Evolutionary conservation across 2,797 vertebrate genomes (phyloP), one percentile per base, ranked within the genome.

Genomic region (Lophotriccus pileatus): DNA sequence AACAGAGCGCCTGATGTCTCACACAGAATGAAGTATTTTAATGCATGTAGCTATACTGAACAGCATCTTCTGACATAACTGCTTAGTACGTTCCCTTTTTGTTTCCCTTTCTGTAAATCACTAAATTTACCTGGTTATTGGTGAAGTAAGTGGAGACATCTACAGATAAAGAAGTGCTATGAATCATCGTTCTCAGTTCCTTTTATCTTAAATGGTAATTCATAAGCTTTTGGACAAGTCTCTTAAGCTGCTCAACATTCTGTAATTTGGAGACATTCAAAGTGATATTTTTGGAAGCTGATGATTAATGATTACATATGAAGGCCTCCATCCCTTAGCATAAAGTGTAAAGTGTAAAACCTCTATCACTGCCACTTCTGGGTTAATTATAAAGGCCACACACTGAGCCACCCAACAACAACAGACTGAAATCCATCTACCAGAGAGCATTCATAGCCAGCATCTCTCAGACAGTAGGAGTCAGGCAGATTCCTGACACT

Each of bases 121-220:
- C 76, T 89, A 63, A 30, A 73, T 87, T 78, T 89, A 95, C 87
- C 79, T 89, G 74, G n/a, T 76, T 88, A 41, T 43, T 24, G 23
- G 43, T 83, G 82, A 89, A 87, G 27, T 63, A 83, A 70, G 55
- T 63, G 44, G 60, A 95, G 46, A 44, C 39, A 62, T 78, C 21
- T 94, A 55, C 50, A 87, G 82, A 88, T 89, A 62, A 46, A 87
- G 74, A 67, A 90, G 55, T 58, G 60, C 75, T 74, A n/a, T 93
- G 91, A 93, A 73, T 93, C 79, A 92, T 87, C 67, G 25, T 5
- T 41, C 9, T 67, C 37, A 2, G 17, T 68, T 91, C 49, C 52
- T 84, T 76, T 94, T 83, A 68, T 92, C 66, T 90, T 73, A 89
- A 77, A 49, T 63, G 53, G 69, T 85, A 95, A 59, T 46, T 41